Evolutionary conservation across 2,113 vertebrate species (phyloP).

Genomic region (Calypte anna): DNA sequence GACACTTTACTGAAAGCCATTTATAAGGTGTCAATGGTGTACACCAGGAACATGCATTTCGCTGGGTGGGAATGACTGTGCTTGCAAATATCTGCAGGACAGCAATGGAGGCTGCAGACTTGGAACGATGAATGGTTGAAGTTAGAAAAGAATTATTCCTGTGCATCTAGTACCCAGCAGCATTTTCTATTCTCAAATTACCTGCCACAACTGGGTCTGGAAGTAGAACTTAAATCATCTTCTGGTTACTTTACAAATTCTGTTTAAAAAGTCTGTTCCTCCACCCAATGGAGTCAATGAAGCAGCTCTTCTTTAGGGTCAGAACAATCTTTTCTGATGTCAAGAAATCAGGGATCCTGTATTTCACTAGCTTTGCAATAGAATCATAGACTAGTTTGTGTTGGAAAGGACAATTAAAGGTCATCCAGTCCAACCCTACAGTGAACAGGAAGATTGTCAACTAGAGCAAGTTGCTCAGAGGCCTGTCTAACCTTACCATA

Average conservation of each 20-base stretch:
- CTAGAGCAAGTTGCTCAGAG: no score
- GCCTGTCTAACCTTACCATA: no score
- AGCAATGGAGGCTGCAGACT: background rate
- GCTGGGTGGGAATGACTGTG: background rate
- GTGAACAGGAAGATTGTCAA: no score
- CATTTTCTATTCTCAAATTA: background rate
- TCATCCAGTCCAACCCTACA: no score
- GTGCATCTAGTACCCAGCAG: background rate
- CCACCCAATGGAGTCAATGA: background rate
- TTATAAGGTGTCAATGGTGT: background rate
- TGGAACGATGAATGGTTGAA: rapidly evolving
- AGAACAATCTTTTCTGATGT: background rate
- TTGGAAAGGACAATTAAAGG: no score
- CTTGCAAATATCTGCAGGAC: background rate
- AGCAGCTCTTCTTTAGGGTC: background rate
- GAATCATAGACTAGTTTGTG: no score
- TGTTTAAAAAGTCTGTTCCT: background rate
- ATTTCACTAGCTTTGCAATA: background rate
- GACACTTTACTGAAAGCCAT: background rate
- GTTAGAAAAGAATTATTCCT: background rate
- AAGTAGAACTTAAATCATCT: background rate
- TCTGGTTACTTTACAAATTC: background rate
- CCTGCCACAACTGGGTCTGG: background rate
- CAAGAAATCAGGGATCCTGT: background rate
- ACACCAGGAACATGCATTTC: background rate